Evolutionary conservation across 2,113 vertebrate species (phyloP), one percentile per base, ranked within the genome.

Genomic region (Varanus komodoensis): DNA sequence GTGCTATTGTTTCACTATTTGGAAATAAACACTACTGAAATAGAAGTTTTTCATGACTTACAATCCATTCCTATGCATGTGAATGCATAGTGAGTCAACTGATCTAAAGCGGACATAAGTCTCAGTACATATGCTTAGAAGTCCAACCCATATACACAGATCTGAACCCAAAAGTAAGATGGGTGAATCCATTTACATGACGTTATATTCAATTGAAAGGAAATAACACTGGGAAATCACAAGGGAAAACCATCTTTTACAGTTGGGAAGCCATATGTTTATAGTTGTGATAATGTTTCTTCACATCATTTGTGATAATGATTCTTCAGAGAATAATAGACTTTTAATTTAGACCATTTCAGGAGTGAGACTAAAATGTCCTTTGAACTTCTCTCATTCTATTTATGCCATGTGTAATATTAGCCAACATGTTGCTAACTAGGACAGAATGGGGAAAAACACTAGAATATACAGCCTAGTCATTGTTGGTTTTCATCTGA

Each of bases 1-100:
- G 71, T 89, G 91, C 88, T 95, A 89, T 88, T 95, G 93, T 94
- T 96, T 94, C 92, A 89, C 93, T 93, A 93, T 94, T 96, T 94
- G 87, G 91, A 86, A 92, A 89, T 94, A 89, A 38, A 44, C 1
- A 0, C 85, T 95, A 87, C 89, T 91, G 89, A 95, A 93, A 86
- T 94, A 86, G 84, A 89, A 57, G 82, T 89, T 85, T 89, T 25
- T 69, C 32, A 54, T 69, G 64, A 79, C 25, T 79, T 78, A 25
- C 15, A 85, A 54, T 52, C n/a, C 29, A 6, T 64, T 85, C 32
- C 48, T 78, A 79, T 85, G 48, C 23, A 82, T 50, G 9, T 82
- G 67, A 79, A 79, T 27, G 21, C 38, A 61, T 29, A 89, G 38
- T 3, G 84, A 64, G 25, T 77, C 64, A 25, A 69, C 7, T 54